phyloP scores from a whole-genome alignment of 2,888 invertebrate genomes.

The Leptopilina myrica region DNA sequence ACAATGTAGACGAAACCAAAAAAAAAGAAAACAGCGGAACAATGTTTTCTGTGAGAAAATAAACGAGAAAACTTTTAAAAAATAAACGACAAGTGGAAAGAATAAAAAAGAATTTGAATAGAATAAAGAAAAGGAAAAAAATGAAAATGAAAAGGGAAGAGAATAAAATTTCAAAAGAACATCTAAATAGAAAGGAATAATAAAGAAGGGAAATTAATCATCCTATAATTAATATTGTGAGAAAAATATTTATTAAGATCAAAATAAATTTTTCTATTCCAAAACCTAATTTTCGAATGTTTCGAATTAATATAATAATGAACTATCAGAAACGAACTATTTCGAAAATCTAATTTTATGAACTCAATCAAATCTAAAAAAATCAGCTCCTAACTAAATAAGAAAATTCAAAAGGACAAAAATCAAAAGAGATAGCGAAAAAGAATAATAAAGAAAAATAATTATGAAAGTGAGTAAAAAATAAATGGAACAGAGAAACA shows the following conservation, averaged over 20 bases:
- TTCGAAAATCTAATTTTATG: too few species aligned
- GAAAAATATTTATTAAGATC: too few species aligned
- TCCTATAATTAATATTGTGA: too few species aligned
- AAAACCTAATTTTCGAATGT: too few species aligned
- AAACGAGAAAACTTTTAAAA: not conserved
- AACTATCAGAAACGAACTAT: too few species aligned
- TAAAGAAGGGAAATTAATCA: too few species aligned
- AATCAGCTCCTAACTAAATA: too few species aligned
- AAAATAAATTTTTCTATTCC: too few species aligned
- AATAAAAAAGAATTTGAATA: not conserved
- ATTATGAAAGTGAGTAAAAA: not conserved
- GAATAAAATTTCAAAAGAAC: not conserved
- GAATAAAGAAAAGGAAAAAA: not conserved
- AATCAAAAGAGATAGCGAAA: not conserved
- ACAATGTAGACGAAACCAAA: not conserved
- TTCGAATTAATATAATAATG: too few species aligned
- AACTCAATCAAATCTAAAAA: too few species aligned
- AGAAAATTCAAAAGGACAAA: not conserved
- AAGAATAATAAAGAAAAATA: not conserved
- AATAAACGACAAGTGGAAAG: not conserved
- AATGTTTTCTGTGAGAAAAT: too few species aligned
- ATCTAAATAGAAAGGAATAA: not conserved
- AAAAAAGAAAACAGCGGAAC: not conserved
- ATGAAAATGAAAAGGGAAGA: conserved; percentile 41
- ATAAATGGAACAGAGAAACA: too few species aligned